Conservation (phyloP, 1,140 invertebrate species). For the Cydia pomonella region DNA sequence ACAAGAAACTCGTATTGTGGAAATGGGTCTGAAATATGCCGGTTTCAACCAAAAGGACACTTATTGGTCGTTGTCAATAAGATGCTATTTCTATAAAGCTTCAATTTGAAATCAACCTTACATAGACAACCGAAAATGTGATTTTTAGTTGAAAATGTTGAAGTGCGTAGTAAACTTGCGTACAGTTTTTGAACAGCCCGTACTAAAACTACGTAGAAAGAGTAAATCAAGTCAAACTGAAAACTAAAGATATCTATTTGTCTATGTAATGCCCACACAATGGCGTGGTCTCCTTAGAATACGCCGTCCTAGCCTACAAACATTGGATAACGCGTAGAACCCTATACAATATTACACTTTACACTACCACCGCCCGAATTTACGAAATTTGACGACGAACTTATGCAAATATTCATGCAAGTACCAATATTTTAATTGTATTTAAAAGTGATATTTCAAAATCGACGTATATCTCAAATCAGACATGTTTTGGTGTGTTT, state of each 20-base stretch:
- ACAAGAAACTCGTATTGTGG: too few species aligned
- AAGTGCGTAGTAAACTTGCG: too few species aligned
- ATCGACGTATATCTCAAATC: neutral
- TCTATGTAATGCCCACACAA: neutral
- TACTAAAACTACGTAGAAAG: too few species aligned
- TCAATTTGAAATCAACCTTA: too few species aligned
- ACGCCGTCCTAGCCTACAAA: conserved; percentile 11
- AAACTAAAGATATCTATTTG: neutral
- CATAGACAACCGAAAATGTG: too few species aligned
- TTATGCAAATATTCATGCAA: neutral
- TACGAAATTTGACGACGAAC: neutral
- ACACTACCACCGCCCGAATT: neutral
- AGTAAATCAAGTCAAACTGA: neutral
- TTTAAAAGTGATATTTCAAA: neutral
- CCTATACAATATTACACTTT: conserved; percentile 18
- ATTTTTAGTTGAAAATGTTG: too few species aligned
- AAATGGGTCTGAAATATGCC: too few species aligned
- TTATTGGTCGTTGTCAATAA: too few species aligned
- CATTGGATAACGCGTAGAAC: neutral
- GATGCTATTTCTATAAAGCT: too few species aligned
- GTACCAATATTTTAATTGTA: neutral
- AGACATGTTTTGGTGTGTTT: too few species aligned
- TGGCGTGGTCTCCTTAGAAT: neutral
- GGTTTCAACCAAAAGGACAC: too few species aligned
- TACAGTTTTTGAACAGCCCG: too few species aligned